Base-by-base conservation (phyloP, 2,888 invertebrate species). In the Chrysotoxum bicinctum region DNA sequence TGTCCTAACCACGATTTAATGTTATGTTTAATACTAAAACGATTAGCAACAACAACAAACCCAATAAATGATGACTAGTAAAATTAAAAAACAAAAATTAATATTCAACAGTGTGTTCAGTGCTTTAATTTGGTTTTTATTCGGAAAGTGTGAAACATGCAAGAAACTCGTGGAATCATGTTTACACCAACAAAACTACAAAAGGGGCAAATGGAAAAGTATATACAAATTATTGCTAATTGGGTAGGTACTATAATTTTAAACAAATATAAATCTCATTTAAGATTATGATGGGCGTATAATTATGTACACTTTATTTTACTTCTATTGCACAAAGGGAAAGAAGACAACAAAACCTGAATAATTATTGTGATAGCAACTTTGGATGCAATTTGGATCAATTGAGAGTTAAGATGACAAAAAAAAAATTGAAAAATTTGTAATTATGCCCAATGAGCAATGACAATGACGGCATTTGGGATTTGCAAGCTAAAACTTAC, bases 301-400 rank as follows among this genome's bases (percentile, higher is more conserved):
- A 40, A 58, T 56, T 70, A 76, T 58, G 14, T 58, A 58, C 72
- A 74, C 40, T 56, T 52, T 48, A 58, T 43, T 43, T 30, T 35
- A 35, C 14, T 40, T 56, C 54, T 70, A 54, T 35, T 58, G 32
- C 26, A 62, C 62, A 62, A 26, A 66, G 50, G 45, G 58, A 82
- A 82, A 66, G 66, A 76, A 76, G 58, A 81, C 81, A 82, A 82
- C 76, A 82, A 75, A 58, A 64, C 75, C 75, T 54, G 75, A 69
- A 64, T 70, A 60, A 10, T 21, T 26, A 37, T 73, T 50, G 50
- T 58, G 56, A 52, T 60, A 37, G 68, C 54, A 62, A 69, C 37
- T 62, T 50, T 19, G 23, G 43, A 68, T 60, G 54, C 43, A 75
- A 68, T 52, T 56, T 79, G 50, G 60, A 62, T 16, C 19, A 26